Evolutionary conservation across 2,113 vertebrate genomes (phyloP).

Genomic region (Ammodytes marinus): DNA sequence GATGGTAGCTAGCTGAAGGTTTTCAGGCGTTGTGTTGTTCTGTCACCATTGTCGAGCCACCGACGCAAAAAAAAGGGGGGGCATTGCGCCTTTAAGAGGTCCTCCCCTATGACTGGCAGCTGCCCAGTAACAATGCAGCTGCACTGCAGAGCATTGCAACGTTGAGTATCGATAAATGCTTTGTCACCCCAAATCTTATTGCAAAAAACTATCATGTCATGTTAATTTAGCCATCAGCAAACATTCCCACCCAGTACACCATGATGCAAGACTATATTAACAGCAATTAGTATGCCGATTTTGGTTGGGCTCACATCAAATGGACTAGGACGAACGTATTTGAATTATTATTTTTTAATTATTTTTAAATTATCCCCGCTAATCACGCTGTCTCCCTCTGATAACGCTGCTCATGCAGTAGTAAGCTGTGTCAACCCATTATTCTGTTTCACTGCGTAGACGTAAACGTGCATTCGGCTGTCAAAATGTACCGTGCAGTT

Average conservation of each 20-base stretch:
- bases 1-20: not conserved
- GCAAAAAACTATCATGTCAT: not conserved
- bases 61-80: conserved; percentile 24
- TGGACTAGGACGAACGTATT: not conserved
- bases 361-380: not conserved
- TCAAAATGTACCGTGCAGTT: no score
- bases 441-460: not conserved
- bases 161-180: conserved; percentile 2
- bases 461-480: no score
- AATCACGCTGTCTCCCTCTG: not conserved
- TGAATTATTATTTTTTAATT: not conserved
- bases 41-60: not conserved
- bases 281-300: not conserved
- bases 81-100: conserved; percentile 75
- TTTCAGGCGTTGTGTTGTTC: not conserved
- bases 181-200: not conserved
- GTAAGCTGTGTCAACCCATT: not conserved
- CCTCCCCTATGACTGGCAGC: conserved; percentile 57
- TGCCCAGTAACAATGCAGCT: conserved; percentile 75
- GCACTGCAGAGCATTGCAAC: conserved; percentile 75
- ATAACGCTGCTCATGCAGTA: not conserved
- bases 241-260: not conserved
- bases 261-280: not conserved
- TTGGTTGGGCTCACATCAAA: conserved; percentile 1
- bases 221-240: not conserved